Evolutionary conservation across 1,140 invertebrate genomes (phyloP).

Genomic region (Mylabris phalerata): DNA sequence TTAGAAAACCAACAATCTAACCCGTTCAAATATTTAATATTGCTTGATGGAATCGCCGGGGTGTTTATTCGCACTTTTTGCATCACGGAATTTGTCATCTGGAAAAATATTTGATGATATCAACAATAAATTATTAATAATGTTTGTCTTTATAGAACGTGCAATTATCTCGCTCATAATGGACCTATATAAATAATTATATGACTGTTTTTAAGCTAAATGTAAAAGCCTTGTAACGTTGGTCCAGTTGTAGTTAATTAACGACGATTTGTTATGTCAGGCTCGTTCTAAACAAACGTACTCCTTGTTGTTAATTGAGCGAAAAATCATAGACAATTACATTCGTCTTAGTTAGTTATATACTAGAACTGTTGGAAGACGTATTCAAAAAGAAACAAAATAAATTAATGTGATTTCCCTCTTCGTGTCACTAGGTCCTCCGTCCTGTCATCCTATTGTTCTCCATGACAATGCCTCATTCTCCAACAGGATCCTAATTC

Average conservation of each 20-base stretch:
- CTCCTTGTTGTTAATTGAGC: conserved; percentile 2
- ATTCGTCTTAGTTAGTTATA: neutral
- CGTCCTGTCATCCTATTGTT: conserved; percentile 12
- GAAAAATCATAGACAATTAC: conserved; percentile 15
- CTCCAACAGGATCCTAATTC: conserved; percentile 3
- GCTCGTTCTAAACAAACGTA: neutral
- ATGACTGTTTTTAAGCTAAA: too few species aligned
- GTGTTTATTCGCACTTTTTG: neutral
- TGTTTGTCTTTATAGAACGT: too few species aligned
- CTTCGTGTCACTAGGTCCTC: conserved; percentile 9
- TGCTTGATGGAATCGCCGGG: neutral
- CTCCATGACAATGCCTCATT: conserved; percentile 6
- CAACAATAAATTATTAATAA: too few species aligned
- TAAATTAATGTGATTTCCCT: conserved; percentile 16
- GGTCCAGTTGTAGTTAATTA: neutral
- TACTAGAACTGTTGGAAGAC: conserved; percentile 1
- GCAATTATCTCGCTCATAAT: too few species aligned
- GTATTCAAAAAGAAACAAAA: conserved; percentile 10
- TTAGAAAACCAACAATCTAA: too few species aligned
- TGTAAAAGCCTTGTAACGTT: neutral
- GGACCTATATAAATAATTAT: too few species aligned
- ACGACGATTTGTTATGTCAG: neutral
- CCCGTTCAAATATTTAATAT: too few species aligned
- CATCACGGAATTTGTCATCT: too few species aligned
- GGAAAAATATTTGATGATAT: too few species aligned